phyloP scores from a whole-genome alignment of 2,888 invertebrate genomes.

The Hydraecia micacea region DNA sequence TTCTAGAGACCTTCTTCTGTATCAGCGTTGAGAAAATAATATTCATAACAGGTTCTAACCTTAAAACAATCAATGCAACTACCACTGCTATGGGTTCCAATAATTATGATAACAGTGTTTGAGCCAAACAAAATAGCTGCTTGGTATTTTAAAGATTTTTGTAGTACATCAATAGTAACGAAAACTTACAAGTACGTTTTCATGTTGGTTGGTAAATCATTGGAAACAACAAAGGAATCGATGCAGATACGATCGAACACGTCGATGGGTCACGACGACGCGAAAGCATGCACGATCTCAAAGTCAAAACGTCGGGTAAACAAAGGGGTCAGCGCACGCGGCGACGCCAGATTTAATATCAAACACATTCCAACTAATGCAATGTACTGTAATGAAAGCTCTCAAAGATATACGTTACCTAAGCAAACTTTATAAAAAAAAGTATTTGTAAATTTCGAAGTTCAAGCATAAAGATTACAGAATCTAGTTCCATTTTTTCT shows the following conservation, averaged over 20 bases:
- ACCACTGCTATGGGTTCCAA: constrained; percentile 21
- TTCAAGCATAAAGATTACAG: background rate
- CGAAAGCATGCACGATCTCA: constrained; percentile 55
- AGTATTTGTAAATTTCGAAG: background rate
- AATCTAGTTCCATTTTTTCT: constrained; percentile 9
- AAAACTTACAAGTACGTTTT: constrained; percentile 31
- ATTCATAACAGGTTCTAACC: constrained; percentile 61
- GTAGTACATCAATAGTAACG: background rate
- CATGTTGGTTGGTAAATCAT: constrained; percentile 34
- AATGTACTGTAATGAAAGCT: constrained; percentile 38
- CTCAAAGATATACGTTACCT: constrained; percentile 9
- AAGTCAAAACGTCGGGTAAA: constrained; percentile 66
- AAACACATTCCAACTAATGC: constrained; percentile 58
- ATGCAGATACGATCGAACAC: constrained; percentile 52
- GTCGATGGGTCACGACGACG: constrained; percentile 50
- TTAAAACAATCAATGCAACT: constrained; percentile 52
- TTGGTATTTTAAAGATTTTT: background rate
- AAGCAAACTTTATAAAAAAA: constrained; percentile 4
- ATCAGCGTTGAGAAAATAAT: constrained; percentile 60
- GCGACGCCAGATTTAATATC: constrained; percentile 59
- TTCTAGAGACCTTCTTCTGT: constrained; percentile 66
- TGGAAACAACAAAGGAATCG: constrained; percentile 43
- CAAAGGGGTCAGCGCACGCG: constrained; percentile 70
- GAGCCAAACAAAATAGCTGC: background rate
- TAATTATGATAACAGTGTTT: constrained; percentile 20